These are phyloP conservation scores for Drosophila setifemur DNA, from an alignment of 1,140 invertebrate genomes.

Conservation along the genomic window DNA sequence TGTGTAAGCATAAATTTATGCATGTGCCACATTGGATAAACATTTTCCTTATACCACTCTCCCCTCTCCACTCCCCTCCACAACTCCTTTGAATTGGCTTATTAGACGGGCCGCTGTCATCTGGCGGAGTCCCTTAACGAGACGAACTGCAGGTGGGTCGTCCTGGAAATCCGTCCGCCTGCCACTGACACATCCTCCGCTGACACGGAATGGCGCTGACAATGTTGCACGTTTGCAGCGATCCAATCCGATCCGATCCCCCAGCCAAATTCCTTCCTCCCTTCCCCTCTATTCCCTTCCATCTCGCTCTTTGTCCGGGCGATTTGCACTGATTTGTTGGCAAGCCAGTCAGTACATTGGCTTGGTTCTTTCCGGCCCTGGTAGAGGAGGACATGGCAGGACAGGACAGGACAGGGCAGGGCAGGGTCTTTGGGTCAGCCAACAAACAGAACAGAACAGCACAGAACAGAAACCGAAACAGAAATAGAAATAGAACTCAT, in stretches of 20 bases:
- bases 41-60: too few species aligned
- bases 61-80: too few species aligned
- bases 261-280: too few species aligned
- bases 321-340: conserved; percentile 76
- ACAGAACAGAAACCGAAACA: too few species aligned
- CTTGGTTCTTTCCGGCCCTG: conserved; percentile 63
- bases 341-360: conserved; percentile 52
- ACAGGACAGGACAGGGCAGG: too few species aligned
- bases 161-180: conserved; percentile 2
- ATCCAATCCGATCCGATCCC: too few species aligned
- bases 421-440: conserved; percentile 60
- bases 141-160: conserved; percentile 25
- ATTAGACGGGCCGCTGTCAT: conserved; percentile 61
- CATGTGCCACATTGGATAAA: conserved; percentile 61
- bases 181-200: conserved; percentile 16
- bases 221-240: conserved; percentile 17
- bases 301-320: conserved; percentile 42
- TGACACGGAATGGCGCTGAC: conserved; percentile 38
- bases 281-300: background rate
- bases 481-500: conserved; percentile 20
- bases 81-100: conserved; percentile 63
- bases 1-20: conserved; percentile 59
- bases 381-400: too few species aligned
- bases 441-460: background rate
- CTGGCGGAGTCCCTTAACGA: conserved; percentile 42